These are phyloP conservation scores for Volucella inanis DNA, from an alignment of 2,888 invertebrate genomes.

Conservation along the genomic window DNA sequence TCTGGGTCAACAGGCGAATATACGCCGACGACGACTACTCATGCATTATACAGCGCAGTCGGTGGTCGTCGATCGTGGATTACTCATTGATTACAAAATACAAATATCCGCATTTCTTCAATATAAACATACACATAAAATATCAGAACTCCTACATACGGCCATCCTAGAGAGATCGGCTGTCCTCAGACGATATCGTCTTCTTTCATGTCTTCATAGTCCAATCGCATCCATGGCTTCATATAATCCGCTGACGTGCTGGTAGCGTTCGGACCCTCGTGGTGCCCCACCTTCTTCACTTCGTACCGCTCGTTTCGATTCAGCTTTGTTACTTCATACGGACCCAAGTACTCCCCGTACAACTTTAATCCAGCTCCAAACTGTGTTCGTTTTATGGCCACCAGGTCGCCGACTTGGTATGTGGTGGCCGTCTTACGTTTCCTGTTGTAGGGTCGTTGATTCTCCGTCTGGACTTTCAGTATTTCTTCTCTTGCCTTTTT, in stretches of 20 bases:
- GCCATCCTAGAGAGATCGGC: too few species aligned
- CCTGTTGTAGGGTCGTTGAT: too few species aligned
- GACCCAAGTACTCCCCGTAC: constrained; percentile 11
- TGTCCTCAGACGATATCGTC: too few species aligned
- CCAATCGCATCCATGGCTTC: not conserved
- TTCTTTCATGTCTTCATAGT: too few species aligned
- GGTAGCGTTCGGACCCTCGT: constrained; percentile 18
- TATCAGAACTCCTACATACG: too few species aligned
- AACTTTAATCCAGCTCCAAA: not conserved
- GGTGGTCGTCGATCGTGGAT: not conserved
- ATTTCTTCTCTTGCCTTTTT: too few species aligned
- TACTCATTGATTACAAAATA: not conserved
- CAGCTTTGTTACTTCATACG: constrained; percentile 3
- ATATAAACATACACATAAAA: too few species aligned
- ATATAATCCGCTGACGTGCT: constrained; percentile 1
- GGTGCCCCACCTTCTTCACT: constrained; percentile 11
- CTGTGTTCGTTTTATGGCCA: too few species aligned
- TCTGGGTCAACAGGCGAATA: constrained; percentile 9
- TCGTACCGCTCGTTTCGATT: constrained; percentile 16
- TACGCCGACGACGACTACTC: not conserved
- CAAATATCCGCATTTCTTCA: not conserved
- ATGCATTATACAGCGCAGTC: not conserved
- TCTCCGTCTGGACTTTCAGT: too few species aligned
- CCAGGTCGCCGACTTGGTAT: too few species aligned
- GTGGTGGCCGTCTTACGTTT: too few species aligned